Conservation (phyloP, 2,797 vertebrate genomes). For the Botia kubotai region DNA sequence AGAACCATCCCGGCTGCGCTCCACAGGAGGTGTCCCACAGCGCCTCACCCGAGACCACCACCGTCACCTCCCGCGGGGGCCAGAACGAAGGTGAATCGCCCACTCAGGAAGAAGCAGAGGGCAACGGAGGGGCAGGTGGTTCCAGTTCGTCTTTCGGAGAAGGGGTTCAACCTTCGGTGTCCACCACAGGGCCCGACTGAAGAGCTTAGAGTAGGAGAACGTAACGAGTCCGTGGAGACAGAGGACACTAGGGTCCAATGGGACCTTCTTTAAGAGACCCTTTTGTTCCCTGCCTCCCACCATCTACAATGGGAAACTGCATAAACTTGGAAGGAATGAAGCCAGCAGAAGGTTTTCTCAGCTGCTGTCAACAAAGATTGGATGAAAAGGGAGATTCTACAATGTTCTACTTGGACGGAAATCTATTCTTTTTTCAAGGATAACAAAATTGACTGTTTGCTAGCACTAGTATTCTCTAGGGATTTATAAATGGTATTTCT, state of each 20-base stretch:
- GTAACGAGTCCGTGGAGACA: constrained; percentile 14
- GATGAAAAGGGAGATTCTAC: constrained; percentile 38
- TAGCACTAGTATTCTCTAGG: constrained; percentile 58
- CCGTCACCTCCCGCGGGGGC: constrained; percentile 87
- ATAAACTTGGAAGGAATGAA: constrained; percentile 6
- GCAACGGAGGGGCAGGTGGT: constrained; percentile 69
- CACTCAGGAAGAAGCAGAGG: constrained; percentile 85
- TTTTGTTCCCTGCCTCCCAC: constrained; percentile 16
- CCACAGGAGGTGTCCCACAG: constrained; percentile 92
- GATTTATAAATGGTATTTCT: constrained; percentile 65
- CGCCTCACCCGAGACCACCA: constrained; percentile 94
- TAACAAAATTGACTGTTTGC: constrained; percentile 53
- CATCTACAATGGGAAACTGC: constrained; percentile 36
- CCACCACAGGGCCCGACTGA: constrained; percentile 96
- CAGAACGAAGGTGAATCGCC: constrained; percentile 89
- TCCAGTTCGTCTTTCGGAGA: constrained; percentile 78
- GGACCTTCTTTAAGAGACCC: constrained; percentile 6
- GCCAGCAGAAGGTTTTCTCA: constrained; percentile 33
- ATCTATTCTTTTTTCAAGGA: constrained; percentile 31
- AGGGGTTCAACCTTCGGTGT: constrained; percentile 90
- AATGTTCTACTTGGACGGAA: constrained; percentile 16
- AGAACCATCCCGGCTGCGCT: constrained; percentile 95
- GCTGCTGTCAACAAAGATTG: constrained; percentile 49
- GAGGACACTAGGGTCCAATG: constrained; percentile 12
- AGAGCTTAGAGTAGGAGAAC: not conserved